A percentile compares a stretch with the other conserved stretches of the same genome.
These are phyloP conservation scores for Bucorvus abyssinicus DNA, from an alignment of 2,797 vertebrate genomes.

Conservation along the genomic window DNA sequence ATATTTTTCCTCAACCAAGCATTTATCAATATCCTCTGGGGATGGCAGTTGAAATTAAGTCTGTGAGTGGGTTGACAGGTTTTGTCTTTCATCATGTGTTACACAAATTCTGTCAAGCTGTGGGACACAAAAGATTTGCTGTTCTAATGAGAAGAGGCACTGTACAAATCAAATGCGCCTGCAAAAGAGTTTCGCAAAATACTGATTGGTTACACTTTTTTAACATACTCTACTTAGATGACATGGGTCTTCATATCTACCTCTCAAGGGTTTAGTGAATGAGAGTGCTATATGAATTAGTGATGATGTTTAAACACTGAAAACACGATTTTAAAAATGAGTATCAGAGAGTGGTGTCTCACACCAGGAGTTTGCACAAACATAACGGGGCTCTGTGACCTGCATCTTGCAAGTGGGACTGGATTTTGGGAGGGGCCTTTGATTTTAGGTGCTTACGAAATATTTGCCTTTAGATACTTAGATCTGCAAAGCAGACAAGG, in stretches of 20 bases:
- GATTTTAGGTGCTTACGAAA: neutral
- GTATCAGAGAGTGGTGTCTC: neutral
- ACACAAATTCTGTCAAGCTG: neutral
- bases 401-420: neutral
- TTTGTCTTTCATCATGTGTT: neutral
- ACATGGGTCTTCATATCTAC: accelerated
- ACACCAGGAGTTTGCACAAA: neutral
- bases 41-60: neutral
- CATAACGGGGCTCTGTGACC: neutral
- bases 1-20: neutral
- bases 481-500: neutral
- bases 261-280: neutral
- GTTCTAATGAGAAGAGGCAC: neutral
- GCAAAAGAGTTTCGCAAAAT: neutral
- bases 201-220: neutral
- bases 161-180: neutral
- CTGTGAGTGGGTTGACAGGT: neutral
- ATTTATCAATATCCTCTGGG: neutral
- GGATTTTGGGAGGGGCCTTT: neutral
- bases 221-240: neutral
- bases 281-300: neutral
- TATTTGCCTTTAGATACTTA: neutral
- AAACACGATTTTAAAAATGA: neutral
- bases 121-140: neutral
- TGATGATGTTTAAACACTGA: neutral